Evolutionary conservation across 2,113 vertebrate species (phyloP).

Genomic region (Nannospalax galili): DNA sequence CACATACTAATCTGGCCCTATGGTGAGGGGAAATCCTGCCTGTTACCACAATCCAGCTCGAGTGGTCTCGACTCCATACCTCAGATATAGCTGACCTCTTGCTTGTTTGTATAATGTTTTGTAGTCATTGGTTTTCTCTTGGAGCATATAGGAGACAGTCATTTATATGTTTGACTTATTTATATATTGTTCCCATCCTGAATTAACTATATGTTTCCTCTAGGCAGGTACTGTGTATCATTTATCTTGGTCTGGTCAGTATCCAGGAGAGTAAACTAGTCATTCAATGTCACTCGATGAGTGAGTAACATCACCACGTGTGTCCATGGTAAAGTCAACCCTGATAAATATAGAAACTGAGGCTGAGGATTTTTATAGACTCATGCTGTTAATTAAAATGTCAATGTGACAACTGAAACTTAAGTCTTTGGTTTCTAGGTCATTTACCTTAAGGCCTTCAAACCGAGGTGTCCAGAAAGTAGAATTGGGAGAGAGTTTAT

Average conservation of each 20-base stretch:
- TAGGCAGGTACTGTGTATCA: neutral
- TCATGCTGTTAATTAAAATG: neutral
- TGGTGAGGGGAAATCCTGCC: neutral
- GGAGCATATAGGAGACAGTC: neutral
- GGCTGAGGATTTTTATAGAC: neutral
- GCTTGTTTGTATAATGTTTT: neutral
- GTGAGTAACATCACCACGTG: neutral
- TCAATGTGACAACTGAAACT: neutral
- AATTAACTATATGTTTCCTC: neutral
- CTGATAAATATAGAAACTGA: neutral
- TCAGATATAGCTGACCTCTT: neutral
- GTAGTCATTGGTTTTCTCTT: neutral
- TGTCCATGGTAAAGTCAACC: neutral
- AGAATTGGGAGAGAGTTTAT: neutral
- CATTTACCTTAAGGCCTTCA: neutral
- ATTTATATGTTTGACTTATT: neutral
- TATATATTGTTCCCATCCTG: neutral
- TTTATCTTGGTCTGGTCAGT: neutral
- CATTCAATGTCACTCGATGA: neutral
- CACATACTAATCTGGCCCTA: fast-evolving
- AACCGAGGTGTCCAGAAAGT: neutral
- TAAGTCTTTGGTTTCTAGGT: constrained; percentile 15
- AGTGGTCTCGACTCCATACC: neutral
- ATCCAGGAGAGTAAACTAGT: neutral
- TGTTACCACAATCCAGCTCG: neutral